Evolutionary conservation across 1,140 invertebrate genomes (phyloP).

Genomic region (Sarcophaga bullata): DNA sequence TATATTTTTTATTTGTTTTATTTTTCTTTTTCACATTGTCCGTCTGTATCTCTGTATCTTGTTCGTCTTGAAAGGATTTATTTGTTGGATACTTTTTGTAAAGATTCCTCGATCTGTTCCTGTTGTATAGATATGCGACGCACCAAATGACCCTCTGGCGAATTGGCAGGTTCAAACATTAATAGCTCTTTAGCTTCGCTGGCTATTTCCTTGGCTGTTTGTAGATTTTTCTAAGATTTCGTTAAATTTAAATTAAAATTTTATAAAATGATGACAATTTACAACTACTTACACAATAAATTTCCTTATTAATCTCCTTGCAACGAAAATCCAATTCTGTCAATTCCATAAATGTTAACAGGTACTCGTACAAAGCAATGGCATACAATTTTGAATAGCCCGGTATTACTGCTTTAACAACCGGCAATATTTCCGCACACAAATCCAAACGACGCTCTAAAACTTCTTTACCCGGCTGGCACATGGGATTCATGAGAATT

Average conservation of each 20-base stretch:
- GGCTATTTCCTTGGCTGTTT: constrained; percentile 69
- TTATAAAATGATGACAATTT: not conserved
- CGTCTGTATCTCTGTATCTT: too few species aligned
- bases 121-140: constrained; percentile 56
- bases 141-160: constrained; percentile 77
- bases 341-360: constrained; percentile 73
- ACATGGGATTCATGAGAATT: constrained; percentile 67
- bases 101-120: constrained; percentile 57
- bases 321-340: constrained; percentile 62
- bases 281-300: constrained; percentile 31
- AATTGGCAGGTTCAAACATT: constrained; percentile 75
- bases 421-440: constrained; percentile 73
- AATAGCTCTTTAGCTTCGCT: constrained; percentile 75
- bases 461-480: constrained; percentile 57
- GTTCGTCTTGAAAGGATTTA: not conserved
- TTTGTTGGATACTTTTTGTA: constrained; percentile 50
- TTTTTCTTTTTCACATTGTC: too few species aligned
- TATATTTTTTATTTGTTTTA: too few species aligned
- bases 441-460: constrained; percentile 70
- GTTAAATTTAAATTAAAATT: not conserved
- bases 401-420: constrained; percentile 76
- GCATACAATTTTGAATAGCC: constrained; percentile 78
- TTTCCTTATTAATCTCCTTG: constrained; percentile 47
- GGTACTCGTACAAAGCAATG: constrained; percentile 79
- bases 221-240: constrained; percentile 65